Conservation (phyloP, 2,888 invertebrate genomes). For the Pasiphila rectangulata region DNA sequence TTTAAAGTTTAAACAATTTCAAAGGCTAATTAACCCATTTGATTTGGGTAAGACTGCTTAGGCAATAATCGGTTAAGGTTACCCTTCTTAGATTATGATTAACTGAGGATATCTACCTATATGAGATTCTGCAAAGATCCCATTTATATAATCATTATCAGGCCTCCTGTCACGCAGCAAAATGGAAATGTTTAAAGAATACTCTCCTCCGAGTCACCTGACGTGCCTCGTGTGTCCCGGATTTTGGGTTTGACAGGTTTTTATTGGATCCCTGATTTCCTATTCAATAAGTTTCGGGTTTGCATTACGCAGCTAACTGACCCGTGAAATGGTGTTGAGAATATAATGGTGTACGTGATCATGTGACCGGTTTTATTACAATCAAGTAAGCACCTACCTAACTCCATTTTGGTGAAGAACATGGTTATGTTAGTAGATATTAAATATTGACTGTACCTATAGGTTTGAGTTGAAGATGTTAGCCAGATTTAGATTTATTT, state of each 20-base stretch:
- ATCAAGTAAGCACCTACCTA: slow-evolving; percentile 24
- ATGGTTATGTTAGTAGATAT: too few relatives aligned
- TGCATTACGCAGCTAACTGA: slow-evolving; percentile 63
- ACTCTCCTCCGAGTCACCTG: slow-evolving; percentile 44
- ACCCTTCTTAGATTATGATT: too few relatives aligned
- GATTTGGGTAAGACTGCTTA: too few relatives aligned
- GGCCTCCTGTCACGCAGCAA: slow-evolving; percentile 23
- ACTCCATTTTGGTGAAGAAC: too few relatives aligned
- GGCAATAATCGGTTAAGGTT: too few relatives aligned
- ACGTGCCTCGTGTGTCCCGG: slow-evolving; percentile 41
- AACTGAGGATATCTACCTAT: too few relatives aligned
- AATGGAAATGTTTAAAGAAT: slow-evolving; percentile 25
- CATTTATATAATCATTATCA: slow-evolving; percentile 7
- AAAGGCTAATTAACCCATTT: too few relatives aligned
- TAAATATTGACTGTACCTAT: too few relatives aligned
- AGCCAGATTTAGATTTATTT: too few relatives aligned
- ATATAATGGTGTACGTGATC: slow-evolving; percentile 40
- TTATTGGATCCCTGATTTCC: slow-evolving; percentile 72
- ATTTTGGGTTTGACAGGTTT: slow-evolving; percentile 71
- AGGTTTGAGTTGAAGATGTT: too few relatives aligned
- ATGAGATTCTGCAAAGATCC: too few relatives aligned
- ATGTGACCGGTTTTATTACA: slow-evolving; percentile 46
- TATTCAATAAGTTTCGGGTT: slow-evolving; percentile 71
- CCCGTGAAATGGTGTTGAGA: slow-evolving; percentile 55
- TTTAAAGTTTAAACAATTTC: too few relatives aligned